Evolutionary conservation across 2,113 vertebrate genomes (phyloP), one percentile per base, ranked within the genome.

Genomic region (Tetraodon nigroviridis): DNA sequence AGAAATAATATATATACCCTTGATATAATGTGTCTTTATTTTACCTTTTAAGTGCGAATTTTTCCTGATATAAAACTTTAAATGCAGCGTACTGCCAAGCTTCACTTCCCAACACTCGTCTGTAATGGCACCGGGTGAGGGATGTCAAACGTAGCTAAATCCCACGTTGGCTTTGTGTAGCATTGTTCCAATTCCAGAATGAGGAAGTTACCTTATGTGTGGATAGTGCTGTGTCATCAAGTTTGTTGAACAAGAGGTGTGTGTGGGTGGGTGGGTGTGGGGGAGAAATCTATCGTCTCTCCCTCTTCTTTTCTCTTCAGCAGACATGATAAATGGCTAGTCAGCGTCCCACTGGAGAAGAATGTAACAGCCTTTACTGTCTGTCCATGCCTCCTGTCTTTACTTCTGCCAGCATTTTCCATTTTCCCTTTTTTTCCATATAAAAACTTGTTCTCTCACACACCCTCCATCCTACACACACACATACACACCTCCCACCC

Each of bases 171-270:
- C 50, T 69, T 70, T 67, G 12, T 66, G 51, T 52, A 22, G 76
- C 73, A 58, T 79, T 74, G 73, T 77, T 78, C 73, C 62, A 59
- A 16, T 63, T 67, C 59, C 64, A 79, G 64, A 78, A 66, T 71
- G 51, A 57, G 51, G 55, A 79, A 73, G 55, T 76, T 82, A 76
- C 67, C 73, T 73, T 61, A 70, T 58, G 24, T 69, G 61, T 56
- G 71, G 61, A 78, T 82, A 79, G 67, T 81, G 82, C 81, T 81
- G 85, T 76, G 79, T 87, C 87, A 88, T 84, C 84, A 86, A 71
- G 61, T 85, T 87, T 79, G 77, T 82, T 69, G 78, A 64, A 84
- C 74, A 84, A 75, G 70, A 65, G 58, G 65, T 72, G 45, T 48
- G 32, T 8, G 22, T 24, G 5, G 2, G 22, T 24, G 29, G 2